phyloP scores from a whole-genome alignment of 2,888 invertebrate genomes.

The Hanleya hanleyi region DNA sequence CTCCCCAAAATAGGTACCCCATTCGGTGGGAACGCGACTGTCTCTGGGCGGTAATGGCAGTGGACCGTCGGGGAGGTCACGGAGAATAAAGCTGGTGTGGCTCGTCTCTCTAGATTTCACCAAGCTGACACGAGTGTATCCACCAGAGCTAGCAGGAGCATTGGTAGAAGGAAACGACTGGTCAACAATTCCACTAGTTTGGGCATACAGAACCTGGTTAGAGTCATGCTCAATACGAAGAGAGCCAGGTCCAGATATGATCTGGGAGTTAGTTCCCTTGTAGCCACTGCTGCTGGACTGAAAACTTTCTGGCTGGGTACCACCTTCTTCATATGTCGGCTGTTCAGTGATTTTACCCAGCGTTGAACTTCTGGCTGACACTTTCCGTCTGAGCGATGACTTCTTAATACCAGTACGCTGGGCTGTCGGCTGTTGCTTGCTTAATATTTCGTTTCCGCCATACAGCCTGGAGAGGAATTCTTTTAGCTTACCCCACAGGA shows the following conservation, averaged over 20 bases:
- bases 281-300: not conserved
- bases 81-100: not conserved
- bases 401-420: not conserved
- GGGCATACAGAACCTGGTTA: slow-evolving; percentile 26
- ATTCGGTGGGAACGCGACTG: too few species aligned
- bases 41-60: not conserved
- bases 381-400: not conserved
- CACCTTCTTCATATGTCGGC: not conserved
- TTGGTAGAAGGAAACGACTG: too few species aligned
- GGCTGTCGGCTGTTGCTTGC: too few species aligned
- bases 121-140: too few species aligned
- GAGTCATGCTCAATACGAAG: too few species aligned
- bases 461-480: not conserved
- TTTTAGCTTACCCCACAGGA: slow-evolving; percentile 10
- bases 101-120: not conserved
- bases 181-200: too few species aligned
- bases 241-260: too few species aligned
- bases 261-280: not conserved
- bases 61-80: not conserved
- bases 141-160: too few species aligned
- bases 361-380: not conserved
- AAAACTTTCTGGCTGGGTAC: not conserved
- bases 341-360: slow-evolving; percentile 1
- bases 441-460: not conserved
- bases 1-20: too few species aligned